Conservation (phyloP, 2,113 vertebrate species). For the Monopterus albus region DNA sequence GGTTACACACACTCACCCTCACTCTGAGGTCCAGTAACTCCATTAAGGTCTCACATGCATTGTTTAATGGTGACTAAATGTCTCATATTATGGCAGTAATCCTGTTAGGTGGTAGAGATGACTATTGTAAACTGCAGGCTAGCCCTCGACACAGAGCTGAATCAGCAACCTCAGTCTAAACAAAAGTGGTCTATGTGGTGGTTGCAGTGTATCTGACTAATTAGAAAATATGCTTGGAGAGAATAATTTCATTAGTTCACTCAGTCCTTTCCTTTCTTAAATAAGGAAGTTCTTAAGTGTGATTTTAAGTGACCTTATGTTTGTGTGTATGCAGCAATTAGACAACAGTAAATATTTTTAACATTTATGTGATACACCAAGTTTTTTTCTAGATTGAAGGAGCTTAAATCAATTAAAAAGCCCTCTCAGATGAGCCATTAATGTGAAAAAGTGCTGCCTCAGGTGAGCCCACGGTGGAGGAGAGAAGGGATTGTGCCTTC, state of each 20-base stretch:
- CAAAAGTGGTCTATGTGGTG: background rate
- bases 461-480: slow-evolving; percentile 25
- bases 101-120: background rate
- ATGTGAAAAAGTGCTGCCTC: slow-evolving; percentile 53
- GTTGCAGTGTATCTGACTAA: background rate
- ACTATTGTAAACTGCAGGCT: background rate
- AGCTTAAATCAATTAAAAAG: slow-evolving; percentile 25
- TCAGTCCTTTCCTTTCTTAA: background rate
- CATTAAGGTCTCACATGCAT: background rate
- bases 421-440: slow-evolving; percentile 25
- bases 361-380: background rate
- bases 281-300: background rate
- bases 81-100: slow-evolving; percentile 32
- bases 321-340: background rate
- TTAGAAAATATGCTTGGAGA: background rate
- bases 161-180: slow-evolving; percentile 26
- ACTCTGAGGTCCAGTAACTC: slow-evolving; percentile 3
- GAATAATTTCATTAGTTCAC: background rate
- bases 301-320: too few species aligned
- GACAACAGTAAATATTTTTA: background rate
- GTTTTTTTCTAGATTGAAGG: slow-evolving; percentile 4
- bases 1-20: background rate
- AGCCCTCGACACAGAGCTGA: slow-evolving; percentile 4
- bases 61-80: slow-evolving; percentile 36
- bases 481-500: slow-evolving; percentile 19